Percentiles rank a stretch among this genome's conserved stretches.
Evolutionary conservation across 2,113 vertebrate species (phyloP).

Genomic region (Misgurnus anguillicaudatus): DNA sequence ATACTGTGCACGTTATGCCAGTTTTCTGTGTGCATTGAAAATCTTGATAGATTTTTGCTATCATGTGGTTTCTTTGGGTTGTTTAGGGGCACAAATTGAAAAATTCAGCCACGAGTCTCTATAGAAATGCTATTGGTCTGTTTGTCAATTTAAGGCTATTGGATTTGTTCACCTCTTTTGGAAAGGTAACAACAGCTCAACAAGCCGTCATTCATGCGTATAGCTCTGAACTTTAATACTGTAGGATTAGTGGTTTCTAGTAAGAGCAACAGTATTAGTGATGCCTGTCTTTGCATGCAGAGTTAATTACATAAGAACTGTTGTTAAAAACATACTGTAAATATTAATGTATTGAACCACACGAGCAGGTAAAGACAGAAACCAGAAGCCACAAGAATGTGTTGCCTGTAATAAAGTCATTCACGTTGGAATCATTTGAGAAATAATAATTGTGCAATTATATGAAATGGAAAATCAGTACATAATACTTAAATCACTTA

Average conservation of each 20-base stretch:
- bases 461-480: conserved; percentile 1
- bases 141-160: too few species aligned
- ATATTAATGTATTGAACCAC: background rate
- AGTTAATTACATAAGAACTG: background rate
- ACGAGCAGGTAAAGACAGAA: conserved; percentile 3
- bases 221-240: too few species aligned
- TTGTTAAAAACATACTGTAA: background rate
- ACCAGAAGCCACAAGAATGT: background rate
- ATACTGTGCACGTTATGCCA: too few species aligned
- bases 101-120: too few species aligned
- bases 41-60: too few species aligned
- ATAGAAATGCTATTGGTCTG: too few species aligned
- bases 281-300: conserved; percentile 6
- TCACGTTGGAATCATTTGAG: background rate
- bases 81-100: too few species aligned
- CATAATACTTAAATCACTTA: background rate
- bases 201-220: too few species aligned
- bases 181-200: too few species aligned
- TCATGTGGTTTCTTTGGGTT: too few species aligned
- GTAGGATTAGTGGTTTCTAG: background rate
- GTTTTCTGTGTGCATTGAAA: too few species aligned
- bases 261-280: background rate
- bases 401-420: background rate
- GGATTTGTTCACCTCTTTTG: too few species aligned
- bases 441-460: background rate